Conservation (phyloP, 92 coral and sea anemone genomes). For the Diadumene lineata region DNA sequence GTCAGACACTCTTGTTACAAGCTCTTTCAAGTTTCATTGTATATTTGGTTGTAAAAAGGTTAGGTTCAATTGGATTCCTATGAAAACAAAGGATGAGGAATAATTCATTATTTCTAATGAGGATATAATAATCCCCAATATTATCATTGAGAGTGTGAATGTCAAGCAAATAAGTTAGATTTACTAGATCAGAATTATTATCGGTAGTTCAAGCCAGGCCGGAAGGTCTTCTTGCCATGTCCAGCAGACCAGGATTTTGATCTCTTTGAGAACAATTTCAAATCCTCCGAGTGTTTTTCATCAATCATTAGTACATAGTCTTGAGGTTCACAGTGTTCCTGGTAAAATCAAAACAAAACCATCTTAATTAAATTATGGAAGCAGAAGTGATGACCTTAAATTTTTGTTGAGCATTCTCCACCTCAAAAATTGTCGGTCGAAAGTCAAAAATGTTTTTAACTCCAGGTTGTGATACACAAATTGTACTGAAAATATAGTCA, state of each 20-base stretch:
- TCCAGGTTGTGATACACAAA: no score
- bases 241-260: slow-evolving; percentile 96
- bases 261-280: slow-evolving; percentile 79
- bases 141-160: neutral
- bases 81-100: no score
- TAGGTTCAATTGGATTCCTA: no score
- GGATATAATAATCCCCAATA: neutral
- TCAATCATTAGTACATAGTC: slow-evolving; percentile 83
- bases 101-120: neutral
- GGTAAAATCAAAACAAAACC: neutral
- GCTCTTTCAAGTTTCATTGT: no score
- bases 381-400: no score
- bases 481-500: no score
- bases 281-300: slow-evolving; percentile 76
- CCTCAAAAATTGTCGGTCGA: no score
- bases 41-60: no score
- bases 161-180: slow-evolving; percentile 5
- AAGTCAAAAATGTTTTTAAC: no score
- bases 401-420: no score
- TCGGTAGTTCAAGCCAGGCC: slow-evolving; percentile 87
- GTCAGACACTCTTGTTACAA: no score
- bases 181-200: slow-evolving; percentile 7
- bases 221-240: slow-evolving; percentile 68
- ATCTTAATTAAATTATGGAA: no score
- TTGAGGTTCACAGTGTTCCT: slow-evolving; percentile 94